phyloP scores from a whole-genome alignment of 2,113 vertebrate genomes.

The Paracanthobrama guichenoti region DNA sequence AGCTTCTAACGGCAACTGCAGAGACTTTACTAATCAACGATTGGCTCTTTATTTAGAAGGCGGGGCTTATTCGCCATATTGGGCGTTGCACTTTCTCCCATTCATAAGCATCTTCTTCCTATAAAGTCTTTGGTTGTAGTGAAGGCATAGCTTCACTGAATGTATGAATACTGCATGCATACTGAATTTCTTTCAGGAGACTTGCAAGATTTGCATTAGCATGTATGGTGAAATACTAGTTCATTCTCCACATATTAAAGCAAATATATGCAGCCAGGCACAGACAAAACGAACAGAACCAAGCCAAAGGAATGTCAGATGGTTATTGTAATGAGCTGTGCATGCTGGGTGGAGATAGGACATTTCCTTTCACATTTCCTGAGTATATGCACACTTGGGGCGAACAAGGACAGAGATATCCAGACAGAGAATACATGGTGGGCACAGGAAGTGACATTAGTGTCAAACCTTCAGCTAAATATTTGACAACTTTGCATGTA shows the following conservation, averaged over 20 bases:
- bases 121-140: background rate
- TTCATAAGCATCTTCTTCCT: no score
- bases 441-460: conserved; percentile 52
- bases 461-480: background rate
- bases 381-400: conserved; percentile 21
- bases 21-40: no score
- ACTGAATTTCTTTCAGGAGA: background rate
- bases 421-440: conserved; percentile 54
- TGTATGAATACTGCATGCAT: background rate
- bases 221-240: background rate
- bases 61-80: no score
- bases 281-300: background rate
- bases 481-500: background rate
- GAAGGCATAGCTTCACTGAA: background rate
- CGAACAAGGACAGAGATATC: conserved; percentile 46
- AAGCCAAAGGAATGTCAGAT: conserved; percentile 28
- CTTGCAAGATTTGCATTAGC: background rate
- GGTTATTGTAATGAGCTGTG: conserved; percentile 16
- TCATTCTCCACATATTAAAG: conserved; percentile 4
- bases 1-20: no score
- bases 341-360: conserved; percentile 38
- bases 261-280: conserved; percentile 8
- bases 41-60: no score
- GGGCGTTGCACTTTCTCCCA: no score
- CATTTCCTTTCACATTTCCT: conserved; percentile 42